Percentiles rank a stretch among this genome's conserved stretches.
Evolutionary conservation across 2,888 invertebrate genomes (phyloP).

Genomic region (Drosophila differens): DNA sequence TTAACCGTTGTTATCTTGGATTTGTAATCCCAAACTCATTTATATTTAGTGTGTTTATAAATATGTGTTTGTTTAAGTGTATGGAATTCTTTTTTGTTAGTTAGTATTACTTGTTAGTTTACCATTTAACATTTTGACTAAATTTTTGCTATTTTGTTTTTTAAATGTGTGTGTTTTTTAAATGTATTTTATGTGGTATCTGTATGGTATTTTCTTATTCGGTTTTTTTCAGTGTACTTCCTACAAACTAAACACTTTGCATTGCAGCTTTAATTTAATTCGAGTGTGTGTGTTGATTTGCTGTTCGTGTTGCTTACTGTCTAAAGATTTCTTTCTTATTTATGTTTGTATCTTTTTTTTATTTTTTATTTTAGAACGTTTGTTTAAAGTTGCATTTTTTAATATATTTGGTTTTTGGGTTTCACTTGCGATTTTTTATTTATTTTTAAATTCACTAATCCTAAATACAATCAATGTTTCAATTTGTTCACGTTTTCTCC

Average conservation of each 20-base stretch:
- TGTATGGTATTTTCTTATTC: conserved; percentile 52
- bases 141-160: conserved; percentile 66
- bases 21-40: conserved; percentile 48
- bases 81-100: conserved; percentile 47
- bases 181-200: conserved; percentile 44
- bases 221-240: conserved; percentile 67
- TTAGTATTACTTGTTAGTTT: conserved; percentile 58
- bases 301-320: conserved; percentile 59
- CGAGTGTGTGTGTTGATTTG: conserved; percentile 51
- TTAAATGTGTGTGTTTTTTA: conserved; percentile 32
- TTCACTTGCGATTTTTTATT: conserved; percentile 43
- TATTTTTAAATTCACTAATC: conserved; percentile 74
- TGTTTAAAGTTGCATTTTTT: conserved; percentile 61
- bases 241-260: conserved; percentile 75
- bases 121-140: conserved; percentile 73
- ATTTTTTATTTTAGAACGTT: conserved; percentile 51
- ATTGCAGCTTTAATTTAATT: conserved; percentile 66
- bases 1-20: conserved; percentile 42
- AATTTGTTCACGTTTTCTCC: conserved; percentile 61
- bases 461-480: conserved; percentile 77
- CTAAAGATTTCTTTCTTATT: conserved; percentile 62
- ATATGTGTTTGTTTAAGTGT: conserved; percentile 57
- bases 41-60: conserved; percentile 39
- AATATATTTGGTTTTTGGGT: conserved; percentile 35
- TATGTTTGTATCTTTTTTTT: conserved; percentile 15